Conservation (phyloP, 2,113 vertebrate species). For the Mus spicilegus region DNA sequence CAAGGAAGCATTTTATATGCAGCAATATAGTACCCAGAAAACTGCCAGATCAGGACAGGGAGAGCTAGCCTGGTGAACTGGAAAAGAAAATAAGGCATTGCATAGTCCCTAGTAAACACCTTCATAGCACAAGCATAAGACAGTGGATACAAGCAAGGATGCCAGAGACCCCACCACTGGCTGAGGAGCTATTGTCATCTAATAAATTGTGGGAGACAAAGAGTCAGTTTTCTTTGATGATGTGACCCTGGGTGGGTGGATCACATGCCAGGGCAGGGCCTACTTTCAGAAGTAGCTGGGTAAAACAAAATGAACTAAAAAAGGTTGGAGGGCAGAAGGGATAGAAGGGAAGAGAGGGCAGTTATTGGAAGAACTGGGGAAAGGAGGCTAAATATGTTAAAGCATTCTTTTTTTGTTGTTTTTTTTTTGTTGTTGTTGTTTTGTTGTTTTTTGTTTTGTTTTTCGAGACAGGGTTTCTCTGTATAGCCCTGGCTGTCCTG, state of each 20-base stretch:
- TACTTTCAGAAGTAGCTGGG: neutral
- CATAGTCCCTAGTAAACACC: neutral
- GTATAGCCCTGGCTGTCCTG: no score
- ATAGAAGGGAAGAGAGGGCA: neutral
- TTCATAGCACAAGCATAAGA: neutral
- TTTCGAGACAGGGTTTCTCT: no score
- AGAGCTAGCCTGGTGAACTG: neutral
- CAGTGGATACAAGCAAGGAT: neutral
- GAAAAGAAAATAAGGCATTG: neutral
- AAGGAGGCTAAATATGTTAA: neutral
- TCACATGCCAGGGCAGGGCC: no score
- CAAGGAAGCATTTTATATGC: neutral
- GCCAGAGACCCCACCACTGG: neutral
- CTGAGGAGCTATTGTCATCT: neutral
- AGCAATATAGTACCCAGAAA: neutral
- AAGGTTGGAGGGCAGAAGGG: neutral
- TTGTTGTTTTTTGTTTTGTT: no score
- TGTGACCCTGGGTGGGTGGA: neutral
- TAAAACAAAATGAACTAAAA: neutral
- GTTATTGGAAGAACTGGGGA: neutral
- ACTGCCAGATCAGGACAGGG: neutral
- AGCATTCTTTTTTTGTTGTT: neutral
- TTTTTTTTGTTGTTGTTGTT: no score
- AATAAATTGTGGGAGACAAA: neutral
- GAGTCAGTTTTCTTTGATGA: neutral